Percentiles rank a stretch among this genome's conserved stretches.
Evolutionary conservation across 2,888 invertebrate genomes (phyloP).

Genomic region (Apomyelois bistriatella): DNA sequence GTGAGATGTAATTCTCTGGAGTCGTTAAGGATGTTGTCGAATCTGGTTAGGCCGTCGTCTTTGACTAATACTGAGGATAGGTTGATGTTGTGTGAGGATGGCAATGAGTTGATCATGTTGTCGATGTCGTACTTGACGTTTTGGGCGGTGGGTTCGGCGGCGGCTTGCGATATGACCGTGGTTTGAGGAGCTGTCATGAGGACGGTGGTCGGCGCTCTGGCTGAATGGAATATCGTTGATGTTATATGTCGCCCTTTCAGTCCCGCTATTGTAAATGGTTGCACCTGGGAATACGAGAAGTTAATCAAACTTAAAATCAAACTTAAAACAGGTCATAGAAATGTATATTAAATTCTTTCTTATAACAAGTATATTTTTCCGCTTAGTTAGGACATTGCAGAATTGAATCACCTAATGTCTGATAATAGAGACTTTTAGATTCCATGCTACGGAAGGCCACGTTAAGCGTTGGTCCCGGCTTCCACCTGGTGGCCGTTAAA

Average conservation of each 20-base stretch:
- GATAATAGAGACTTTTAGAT: no score
- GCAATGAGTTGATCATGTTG: slow-evolving; percentile 56
- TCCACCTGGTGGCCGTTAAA: no score
- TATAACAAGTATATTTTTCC: no score
- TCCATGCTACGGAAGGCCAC: no score
- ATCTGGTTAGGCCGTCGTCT: slow-evolving; percentile 55
- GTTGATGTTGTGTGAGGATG: slow-evolving; percentile 41
- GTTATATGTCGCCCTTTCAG: slow-evolving; percentile 63
- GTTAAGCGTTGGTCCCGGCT: no score
- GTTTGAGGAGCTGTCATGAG: slow-evolving; percentile 64
- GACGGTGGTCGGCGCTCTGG: slow-evolving; percentile 60
- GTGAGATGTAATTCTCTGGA: slow-evolving; percentile 56
- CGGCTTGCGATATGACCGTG: slow-evolving; percentile 66
- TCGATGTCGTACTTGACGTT: slow-evolving; percentile 62
- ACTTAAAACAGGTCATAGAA: no score
- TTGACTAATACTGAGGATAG: slow-evolving; percentile 57
- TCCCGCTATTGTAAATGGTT: slow-evolving; percentile 59
- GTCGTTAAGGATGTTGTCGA: slow-evolving; percentile 56
- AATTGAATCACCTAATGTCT: no score
- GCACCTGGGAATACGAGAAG: slow-evolving; percentile 45
- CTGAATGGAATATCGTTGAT: slow-evolving; percentile 64
- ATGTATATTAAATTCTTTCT: no score
- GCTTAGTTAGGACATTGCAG: no score
- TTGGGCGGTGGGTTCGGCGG: slow-evolving; percentile 39
- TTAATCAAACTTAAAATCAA: not conserved